Conservation (phyloP, 35 echinoderm and acorn worm species). For the Chiridota heheva region DNA sequence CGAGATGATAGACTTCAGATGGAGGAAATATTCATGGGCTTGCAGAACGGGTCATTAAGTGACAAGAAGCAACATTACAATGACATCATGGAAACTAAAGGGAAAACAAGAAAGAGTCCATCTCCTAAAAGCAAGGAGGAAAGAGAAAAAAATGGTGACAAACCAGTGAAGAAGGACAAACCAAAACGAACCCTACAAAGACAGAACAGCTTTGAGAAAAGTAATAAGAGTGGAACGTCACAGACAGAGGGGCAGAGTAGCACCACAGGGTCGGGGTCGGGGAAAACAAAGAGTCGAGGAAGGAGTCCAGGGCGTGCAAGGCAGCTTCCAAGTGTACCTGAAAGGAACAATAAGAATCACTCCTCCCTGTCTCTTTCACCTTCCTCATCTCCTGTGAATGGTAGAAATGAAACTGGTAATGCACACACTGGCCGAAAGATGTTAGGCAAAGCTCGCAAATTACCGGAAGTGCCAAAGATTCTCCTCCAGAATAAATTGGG, state of each 20-base stretch:
- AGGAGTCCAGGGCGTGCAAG: constrained; percentile 61
- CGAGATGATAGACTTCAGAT: too few relatives aligned
- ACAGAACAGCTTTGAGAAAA: constrained; percentile 46
- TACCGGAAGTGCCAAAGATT: constrained; percentile 87
- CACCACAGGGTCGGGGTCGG: constrained; percentile 26
- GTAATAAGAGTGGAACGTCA: constrained; percentile 57
- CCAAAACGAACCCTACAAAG: constrained; percentile 16
- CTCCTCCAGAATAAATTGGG: constrained; percentile 86
- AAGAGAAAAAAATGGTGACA: constrained; percentile 17
- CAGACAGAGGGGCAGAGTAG: constrained; percentile 42
- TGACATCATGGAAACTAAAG: too few relatives aligned
- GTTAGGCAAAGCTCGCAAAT: constrained; percentile 57
- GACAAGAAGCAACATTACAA: too few relatives aligned
- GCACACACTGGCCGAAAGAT: constrained; percentile 27
- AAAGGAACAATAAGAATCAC: constrained; percentile 40
- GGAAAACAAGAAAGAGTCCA: not conserved
- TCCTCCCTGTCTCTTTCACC: constrained; percentile 34
- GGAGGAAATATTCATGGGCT: too few relatives aligned
- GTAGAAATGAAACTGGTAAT: constrained; percentile 46
- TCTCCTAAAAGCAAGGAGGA: constrained; percentile 18
- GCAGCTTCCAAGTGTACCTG: constrained; percentile 75
- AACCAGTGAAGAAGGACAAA: constrained; percentile 30
- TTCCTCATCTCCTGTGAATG: constrained; percentile 37
- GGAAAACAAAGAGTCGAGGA: constrained; percentile 50
- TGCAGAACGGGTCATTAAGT: too few relatives aligned